Conservation (phyloP, 2,797 vertebrate genomes). For the Halcyon chelicuti region DNA sequence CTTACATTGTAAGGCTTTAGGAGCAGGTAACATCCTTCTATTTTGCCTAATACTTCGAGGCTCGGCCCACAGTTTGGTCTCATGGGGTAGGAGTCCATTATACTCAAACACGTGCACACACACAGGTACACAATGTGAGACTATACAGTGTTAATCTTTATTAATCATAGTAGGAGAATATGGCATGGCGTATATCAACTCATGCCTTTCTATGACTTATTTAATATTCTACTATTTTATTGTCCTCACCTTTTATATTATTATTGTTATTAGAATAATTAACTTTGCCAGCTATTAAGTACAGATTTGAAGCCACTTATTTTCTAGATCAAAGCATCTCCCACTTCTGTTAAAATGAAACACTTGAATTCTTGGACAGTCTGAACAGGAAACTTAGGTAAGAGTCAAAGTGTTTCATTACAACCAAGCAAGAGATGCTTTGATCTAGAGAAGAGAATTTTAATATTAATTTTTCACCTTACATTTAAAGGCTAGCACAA, state of each 20-base stretch:
- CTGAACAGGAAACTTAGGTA: conserved; percentile 25
- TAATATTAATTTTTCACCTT: conserved; percentile 3
- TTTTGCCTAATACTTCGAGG: not conserved
- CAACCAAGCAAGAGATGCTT: conserved; percentile 7
- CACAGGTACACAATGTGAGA: not conserved
- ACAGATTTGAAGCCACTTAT: conserved; percentile 32
- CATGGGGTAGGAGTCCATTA: not conserved
- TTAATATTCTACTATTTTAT: conserved; percentile 15
- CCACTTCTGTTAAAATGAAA: conserved; percentile 40
- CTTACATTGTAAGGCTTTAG: not conserved
- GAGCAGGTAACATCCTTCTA: not conserved
- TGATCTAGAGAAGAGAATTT: conserved; percentile 30
- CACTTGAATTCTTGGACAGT: conserved; percentile 49
- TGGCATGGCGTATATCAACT: not conserved
- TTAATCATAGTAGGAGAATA: not conserved
- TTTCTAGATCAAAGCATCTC: conserved; percentile 45
- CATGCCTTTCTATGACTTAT: not conserved
- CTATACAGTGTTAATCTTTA: not conserved
- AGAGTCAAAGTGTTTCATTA: conserved; percentile 35
- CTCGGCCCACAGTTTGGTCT: not conserved
- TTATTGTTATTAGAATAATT: conserved; percentile 49
- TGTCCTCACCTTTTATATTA: not conserved
- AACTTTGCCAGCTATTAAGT: conserved; percentile 27
- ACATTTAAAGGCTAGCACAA: not conserved
- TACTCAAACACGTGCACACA: accelerated